Conservation (phyloP, 2,888 invertebrate genomes). For the Autographa gamma region DNA sequence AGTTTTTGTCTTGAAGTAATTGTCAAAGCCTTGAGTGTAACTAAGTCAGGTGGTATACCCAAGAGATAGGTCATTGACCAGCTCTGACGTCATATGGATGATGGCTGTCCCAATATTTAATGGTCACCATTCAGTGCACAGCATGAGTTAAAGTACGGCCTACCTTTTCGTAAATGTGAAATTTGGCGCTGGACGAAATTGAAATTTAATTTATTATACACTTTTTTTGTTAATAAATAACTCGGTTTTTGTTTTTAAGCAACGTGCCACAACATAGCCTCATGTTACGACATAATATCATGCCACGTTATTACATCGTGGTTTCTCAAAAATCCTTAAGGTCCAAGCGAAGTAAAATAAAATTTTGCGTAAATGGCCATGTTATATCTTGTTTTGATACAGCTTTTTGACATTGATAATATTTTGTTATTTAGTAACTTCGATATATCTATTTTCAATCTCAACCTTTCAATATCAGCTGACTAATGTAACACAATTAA, state of each 20-base stretch:
- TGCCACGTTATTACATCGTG: too few species aligned
- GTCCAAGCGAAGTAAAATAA: too few species aligned
- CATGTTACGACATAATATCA: too few species aligned
- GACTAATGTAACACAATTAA: too few species aligned
- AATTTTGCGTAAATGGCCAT: too few species aligned
- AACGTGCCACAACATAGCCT: too few species aligned
- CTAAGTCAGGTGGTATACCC: not conserved
- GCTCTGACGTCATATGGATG: not conserved
- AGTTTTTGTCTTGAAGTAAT: not conserved
- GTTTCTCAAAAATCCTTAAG: too few species aligned
- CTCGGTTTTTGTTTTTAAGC: not conserved
- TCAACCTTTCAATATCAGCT: too few species aligned
- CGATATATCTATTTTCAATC: too few species aligned
- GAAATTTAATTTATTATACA: not conserved
- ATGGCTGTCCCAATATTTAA: not conserved
- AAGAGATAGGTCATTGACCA: not conserved
- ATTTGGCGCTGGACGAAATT: not conserved
- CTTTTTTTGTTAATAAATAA: not conserved
- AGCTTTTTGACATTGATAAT: too few species aligned
- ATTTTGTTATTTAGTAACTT: too few species aligned
- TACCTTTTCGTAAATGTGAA: not conserved
- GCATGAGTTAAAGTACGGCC: not conserved
- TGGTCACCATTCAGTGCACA: not conserved
- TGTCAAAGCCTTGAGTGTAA: not conserved
- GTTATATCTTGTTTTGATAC: too few species aligned